phyloP scores from a whole-genome alignment of 2,113 vertebrate genomes.

The Hassar affinis region DNA sequence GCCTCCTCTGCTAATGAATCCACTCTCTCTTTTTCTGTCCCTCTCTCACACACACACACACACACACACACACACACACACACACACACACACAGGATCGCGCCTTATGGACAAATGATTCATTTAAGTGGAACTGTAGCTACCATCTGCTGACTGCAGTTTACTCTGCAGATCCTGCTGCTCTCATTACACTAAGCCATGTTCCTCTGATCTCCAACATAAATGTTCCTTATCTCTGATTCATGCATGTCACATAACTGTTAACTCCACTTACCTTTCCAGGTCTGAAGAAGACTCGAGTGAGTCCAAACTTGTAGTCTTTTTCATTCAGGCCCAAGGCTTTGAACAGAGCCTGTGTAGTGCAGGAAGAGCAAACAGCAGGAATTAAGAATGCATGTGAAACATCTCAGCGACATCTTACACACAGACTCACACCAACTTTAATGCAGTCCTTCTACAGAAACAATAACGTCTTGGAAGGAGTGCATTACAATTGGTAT shows the following conservation, averaged over 20 bases:
- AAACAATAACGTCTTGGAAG: not conserved
- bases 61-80: not conserved
- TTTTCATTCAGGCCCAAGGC: conserved; percentile 93
- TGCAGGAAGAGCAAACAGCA: conserved; percentile 36
- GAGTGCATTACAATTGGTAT: too few species aligned
- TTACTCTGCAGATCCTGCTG: conserved; percentile 23
- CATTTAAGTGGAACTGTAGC: conserved; percentile 47
- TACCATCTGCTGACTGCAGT: conserved; percentile 48
- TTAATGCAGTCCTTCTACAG: not conserved
- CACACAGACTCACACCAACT: not conserved
- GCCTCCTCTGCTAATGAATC: not conserved
- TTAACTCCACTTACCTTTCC: conserved; percentile 84
- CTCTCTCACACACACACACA: not conserved
- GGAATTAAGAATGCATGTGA: not conserved
- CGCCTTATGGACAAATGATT: conserved; percentile 58
- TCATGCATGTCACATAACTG: not conserved
- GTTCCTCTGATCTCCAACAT: conserved; percentile 25
- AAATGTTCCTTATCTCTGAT: not conserved
- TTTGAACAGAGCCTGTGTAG: conserved; percentile 91
- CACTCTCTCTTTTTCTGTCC: not conserved
- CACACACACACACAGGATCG: not conserved
- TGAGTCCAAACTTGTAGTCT: conserved; percentile 98
- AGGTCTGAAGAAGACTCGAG: conserved; percentile 95
- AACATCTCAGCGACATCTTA: not conserved
- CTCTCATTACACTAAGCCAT: conserved; percentile 1